phyloP scores from a whole-genome alignment of 2,888 invertebrate species.

The Gastracanthus pulcherrimus region DNA sequence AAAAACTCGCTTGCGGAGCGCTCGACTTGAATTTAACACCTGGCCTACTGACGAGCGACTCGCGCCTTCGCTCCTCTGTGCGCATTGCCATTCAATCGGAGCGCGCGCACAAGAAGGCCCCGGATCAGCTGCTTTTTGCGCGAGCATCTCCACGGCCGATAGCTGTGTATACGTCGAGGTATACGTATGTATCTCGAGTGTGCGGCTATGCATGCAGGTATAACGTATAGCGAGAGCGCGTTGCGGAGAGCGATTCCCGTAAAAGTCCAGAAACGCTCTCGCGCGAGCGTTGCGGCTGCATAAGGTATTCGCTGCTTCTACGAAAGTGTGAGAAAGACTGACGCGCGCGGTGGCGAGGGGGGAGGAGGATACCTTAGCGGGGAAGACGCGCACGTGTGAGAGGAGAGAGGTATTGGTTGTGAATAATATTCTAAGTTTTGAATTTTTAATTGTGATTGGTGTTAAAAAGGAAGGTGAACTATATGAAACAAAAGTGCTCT shows the following conservation, averaged over 20 bases:
- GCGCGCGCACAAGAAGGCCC: not conserved
- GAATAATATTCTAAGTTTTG: too few relatives aligned
- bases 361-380: not conserved
- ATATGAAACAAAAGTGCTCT: too few relatives aligned
- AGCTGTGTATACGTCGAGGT: too few relatives aligned
- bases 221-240: not conserved
- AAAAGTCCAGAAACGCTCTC: slow-evolving; percentile 69
- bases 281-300: slow-evolving; percentile 59
- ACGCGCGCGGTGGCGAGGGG: not conserved
- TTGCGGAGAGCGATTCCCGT: slow-evolving; percentile 70
- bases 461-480: too few relatives aligned
- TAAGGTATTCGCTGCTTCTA: slow-evolving; percentile 67
- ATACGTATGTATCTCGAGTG: not conserved
- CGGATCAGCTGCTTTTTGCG: slow-evolving; percentile 28
- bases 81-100: slow-evolving; percentile 18
- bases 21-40: slow-evolving; percentile 42
- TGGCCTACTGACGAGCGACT: slow-evolving; percentile 48
- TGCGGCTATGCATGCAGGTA: not conserved
- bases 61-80: too few relatives aligned
- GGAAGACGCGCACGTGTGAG: not conserved
- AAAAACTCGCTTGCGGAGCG: slow-evolving; percentile 23
- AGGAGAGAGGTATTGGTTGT: too few relatives aligned
- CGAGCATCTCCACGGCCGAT: not conserved
- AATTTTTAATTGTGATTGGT: too few relatives aligned
- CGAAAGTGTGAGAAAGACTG: slow-evolving; percentile 60